Percentiles rank a stretch among this genome's conserved stretches.
Evolutionary conservation across 2,113 vertebrate genomes (phyloP).

Genomic region (Rhinoptilus africanus): DNA sequence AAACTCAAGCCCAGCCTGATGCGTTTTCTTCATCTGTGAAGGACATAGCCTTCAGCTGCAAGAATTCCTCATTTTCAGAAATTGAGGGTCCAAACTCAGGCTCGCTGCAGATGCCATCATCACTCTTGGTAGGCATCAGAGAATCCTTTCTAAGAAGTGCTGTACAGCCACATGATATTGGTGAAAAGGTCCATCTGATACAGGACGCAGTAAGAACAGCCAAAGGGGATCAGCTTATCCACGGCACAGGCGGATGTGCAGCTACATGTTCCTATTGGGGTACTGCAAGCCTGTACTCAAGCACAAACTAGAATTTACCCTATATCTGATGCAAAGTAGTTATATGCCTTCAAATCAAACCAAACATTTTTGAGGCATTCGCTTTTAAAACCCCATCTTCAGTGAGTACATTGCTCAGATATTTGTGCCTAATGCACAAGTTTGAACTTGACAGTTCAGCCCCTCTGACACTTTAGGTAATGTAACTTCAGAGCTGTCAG

Average conservation of each 20-base stretch:
- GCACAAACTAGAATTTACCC: neutral
- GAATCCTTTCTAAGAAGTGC: neutral
- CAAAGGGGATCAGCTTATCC: neutral
- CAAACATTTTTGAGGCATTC: neutral
- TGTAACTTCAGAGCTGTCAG: neutral
- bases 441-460: neutral
- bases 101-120: neutral
- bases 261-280: neutral
- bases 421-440: neutral
- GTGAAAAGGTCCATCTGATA: neutral
- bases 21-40: neutral
- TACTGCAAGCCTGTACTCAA: neutral
- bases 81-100: neutral
- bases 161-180: neutral
- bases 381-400: neutral
- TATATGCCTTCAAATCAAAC: neutral
- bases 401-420: neutral
- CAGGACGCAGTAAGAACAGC: neutral
- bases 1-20: neutral
- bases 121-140: neutral
- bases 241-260: rapidly evolving
- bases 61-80: neutral
- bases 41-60: neutral
- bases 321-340: neutral
- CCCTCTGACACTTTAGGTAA: neutral